Percentiles rank a stretch among this genome's conserved stretches.
Conservation (phyloP, 2,888 invertebrate species). For the Ormyrus rosae region DNA sequence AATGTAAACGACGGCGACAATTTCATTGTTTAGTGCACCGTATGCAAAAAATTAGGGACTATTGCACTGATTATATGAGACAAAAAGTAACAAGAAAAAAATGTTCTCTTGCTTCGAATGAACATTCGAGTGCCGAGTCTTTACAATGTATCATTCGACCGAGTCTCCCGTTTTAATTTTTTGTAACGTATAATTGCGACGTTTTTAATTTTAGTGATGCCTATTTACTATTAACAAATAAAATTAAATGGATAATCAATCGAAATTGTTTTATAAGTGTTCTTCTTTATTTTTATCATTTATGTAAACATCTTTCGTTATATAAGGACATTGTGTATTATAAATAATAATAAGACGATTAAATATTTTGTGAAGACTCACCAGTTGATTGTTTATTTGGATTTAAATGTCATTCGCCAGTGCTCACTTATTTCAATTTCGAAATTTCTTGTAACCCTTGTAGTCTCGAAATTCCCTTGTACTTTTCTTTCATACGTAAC, state of each 20-base stretch:
- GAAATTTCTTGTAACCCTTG: neutral
- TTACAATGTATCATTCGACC: slow-evolving; percentile 51
- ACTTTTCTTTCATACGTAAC: neutral
- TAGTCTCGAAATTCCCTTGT: too few species aligned
- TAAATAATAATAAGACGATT: slow-evolving; percentile 50
- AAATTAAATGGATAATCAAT: slow-evolving; percentile 48
- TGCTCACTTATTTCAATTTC: slow-evolving; percentile 9
- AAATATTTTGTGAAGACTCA: slow-evolving; percentile 57
- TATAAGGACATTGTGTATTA: slow-evolving; percentile 45
- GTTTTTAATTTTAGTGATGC: slow-evolving; percentile 53
- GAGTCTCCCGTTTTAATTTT: slow-evolving; percentile 43
- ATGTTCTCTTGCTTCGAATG: slow-evolving; percentile 51
- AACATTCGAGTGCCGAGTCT: slow-evolving; percentile 53
- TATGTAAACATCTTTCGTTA: slow-evolving; percentile 45
- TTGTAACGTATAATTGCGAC: slow-evolving; percentile 45
- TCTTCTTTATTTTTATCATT: slow-evolving; percentile 48
- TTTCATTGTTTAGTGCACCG: slow-evolving; percentile 56
- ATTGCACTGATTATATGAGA: slow-evolving; percentile 52
- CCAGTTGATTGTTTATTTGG: slow-evolving; percentile 46
- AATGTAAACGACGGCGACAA: slow-evolving; percentile 56
- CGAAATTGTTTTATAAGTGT: slow-evolving; percentile 50
- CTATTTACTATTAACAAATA: slow-evolving; percentile 52
- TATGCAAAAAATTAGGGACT: slow-evolving; percentile 55
- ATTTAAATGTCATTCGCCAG: slow-evolving; percentile 19
- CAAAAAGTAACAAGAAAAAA: slow-evolving; percentile 37